Evolutionary conservation across 1,140 invertebrate genomes (phyloP).

Genomic region (Sycobia sp.): DNA sequence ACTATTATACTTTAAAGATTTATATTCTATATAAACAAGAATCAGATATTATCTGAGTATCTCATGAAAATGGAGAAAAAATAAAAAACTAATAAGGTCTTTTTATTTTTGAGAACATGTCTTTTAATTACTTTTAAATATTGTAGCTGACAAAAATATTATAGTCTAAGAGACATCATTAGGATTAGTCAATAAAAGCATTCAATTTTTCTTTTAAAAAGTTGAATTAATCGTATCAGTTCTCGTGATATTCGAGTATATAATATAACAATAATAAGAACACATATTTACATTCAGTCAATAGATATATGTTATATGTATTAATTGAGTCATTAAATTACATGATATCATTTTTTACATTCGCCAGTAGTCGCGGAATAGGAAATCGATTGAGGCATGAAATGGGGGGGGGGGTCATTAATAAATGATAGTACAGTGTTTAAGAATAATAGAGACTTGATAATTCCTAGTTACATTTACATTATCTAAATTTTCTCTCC

Average conservation of each 20-base stretch:
- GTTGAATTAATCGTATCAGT: neutral
- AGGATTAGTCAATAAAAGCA: constrained; percentile 10
- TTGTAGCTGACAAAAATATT: constrained; percentile 8
- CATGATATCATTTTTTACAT: constrained; percentile 4
- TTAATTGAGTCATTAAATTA: too few relatives aligned
- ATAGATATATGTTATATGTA: neutral
- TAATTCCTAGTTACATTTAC: neutral
- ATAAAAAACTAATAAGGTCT: too few relatives aligned
- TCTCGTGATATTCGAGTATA: neutral
- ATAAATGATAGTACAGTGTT: neutral
- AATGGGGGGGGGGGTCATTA: neutral
- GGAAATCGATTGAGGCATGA: too few relatives aligned
- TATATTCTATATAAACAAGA: too few relatives aligned
- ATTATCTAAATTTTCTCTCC: too few relatives aligned
- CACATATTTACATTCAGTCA: constrained; percentile 1
- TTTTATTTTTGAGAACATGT: constrained; percentile 3
- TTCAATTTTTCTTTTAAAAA: constrained; percentile 7
- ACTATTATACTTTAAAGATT: too few relatives aligned
- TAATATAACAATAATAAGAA: constrained; percentile 10
- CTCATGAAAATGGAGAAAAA: too few relatives aligned
- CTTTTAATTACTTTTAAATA: constrained; percentile 7
- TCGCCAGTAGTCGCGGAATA: neutral
- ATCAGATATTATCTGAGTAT: too few relatives aligned
- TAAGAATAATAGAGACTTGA: neutral
- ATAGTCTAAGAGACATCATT: constrained; percentile 8